phyloP scores from a whole-genome alignment of 2,113 vertebrate species.

The Montifringilla adamsi region DNA sequence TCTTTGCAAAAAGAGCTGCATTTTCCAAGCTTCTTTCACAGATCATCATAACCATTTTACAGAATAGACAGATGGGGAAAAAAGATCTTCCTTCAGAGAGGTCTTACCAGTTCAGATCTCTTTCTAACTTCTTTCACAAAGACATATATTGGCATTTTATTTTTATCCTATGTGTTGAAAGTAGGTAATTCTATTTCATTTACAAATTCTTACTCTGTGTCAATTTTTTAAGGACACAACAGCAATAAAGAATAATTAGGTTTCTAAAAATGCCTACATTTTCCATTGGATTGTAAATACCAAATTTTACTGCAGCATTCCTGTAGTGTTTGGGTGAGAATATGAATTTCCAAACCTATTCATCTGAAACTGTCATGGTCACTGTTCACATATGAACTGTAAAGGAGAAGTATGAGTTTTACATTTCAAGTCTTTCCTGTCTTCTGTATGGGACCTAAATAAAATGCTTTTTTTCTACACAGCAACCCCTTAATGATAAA shows the following conservation, averaged over 20 bases:
- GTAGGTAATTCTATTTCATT: not conserved
- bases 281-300: not conserved
- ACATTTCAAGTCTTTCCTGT: not conserved
- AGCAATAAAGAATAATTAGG: not conserved
- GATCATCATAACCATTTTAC: not conserved
- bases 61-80: not conserved
- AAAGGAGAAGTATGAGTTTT: not conserved
- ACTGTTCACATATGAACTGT: not conserved
- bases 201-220: not conserved
- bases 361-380: not conserved
- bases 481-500: not conserved
- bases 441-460: not conserved
- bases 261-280: not conserved
- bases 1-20: not conserved
- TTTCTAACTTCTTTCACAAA: not conserved
- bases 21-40: not conserved
- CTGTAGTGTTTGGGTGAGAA: not conserved
- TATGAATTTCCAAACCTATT: not conserved
- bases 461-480: not conserved
- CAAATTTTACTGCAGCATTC: not conserved
- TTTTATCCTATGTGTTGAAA: not conserved
- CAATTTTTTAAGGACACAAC: not conserved
- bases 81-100: not conserved
- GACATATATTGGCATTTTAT: accelerated
- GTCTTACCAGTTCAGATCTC: not conserved